Percentiles rank a stretch among this genome's conserved stretches.
These are phyloP conservation scores for Turritopsis dohrnii DNA, from an alignment of 30 jellyfish, hydroid and myxozoan species.

Conservation along the genomic window DNA sequence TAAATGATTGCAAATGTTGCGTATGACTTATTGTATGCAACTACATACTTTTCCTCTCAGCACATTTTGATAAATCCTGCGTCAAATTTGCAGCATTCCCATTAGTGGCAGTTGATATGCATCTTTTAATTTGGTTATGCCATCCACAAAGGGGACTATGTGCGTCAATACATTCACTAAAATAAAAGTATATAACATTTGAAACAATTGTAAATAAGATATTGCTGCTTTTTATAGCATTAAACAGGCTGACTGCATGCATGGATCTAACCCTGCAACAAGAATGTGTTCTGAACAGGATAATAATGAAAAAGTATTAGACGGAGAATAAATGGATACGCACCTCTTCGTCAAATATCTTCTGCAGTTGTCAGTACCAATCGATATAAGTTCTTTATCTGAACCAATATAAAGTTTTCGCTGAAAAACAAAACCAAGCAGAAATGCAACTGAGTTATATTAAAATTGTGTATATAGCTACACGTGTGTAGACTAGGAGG, in stretches of 20 bases:
- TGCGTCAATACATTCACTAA: slow-evolving; percentile 1
- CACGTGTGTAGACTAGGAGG: too few relatives aligned
- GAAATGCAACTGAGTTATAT: too few relatives aligned
- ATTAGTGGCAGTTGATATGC: not conserved
- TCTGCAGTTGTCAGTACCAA: not conserved
- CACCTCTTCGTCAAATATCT: not conserved
- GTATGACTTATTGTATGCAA: not conserved
- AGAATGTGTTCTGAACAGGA: too few relatives aligned
- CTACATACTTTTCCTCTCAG: not conserved
- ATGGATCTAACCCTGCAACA: too few relatives aligned
- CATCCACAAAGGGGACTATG: slow-evolving; percentile 21
- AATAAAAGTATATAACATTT: not conserved
- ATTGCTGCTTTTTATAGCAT: not conserved
- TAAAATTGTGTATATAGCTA: too few relatives aligned
- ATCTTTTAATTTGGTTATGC: not conserved
- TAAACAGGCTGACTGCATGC: too few relatives aligned
- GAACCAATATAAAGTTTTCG: not conserved
- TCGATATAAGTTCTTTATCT: not conserved
- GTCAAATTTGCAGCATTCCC: not conserved
- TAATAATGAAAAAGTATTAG: not conserved
- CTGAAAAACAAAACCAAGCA: not conserved
- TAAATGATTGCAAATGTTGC: not conserved
- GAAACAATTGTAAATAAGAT: not conserved
- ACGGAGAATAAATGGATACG: not conserved
- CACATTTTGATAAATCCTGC: slow-evolving; percentile 3